Conservation (phyloP, 2,797 vertebrate species). For the Sebastes steindachneri region DNA sequence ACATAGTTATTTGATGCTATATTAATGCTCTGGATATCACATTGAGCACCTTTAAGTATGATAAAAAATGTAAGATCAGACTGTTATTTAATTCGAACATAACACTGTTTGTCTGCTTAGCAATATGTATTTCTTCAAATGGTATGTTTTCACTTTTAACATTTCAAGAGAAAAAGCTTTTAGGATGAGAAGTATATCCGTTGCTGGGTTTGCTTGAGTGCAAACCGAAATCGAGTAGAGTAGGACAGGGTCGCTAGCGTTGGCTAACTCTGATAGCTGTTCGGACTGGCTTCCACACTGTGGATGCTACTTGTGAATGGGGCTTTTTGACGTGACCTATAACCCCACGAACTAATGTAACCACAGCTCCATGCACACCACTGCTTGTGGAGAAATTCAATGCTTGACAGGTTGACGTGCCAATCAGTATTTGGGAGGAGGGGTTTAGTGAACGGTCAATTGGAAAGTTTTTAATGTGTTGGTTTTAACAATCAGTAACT, state of each 20-base stretch:
- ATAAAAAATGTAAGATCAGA: neutral
- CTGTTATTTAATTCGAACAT: neutral
- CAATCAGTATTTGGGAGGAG: neutral
- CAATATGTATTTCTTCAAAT: neutral
- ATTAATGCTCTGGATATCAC: no score
- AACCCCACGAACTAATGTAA: neutral
- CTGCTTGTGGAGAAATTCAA: neutral
- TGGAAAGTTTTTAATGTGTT: neutral
- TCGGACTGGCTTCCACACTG: neutral
- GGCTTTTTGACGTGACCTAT: neutral
- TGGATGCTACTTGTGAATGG: neutral
- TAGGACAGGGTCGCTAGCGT: neutral
- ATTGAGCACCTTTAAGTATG: no score
- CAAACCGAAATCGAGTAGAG: neutral
- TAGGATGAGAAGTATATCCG: neutral
- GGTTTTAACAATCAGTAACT: constrained; percentile 31
- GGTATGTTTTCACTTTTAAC: neutral
- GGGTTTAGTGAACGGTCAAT: neutral
- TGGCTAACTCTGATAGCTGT: neutral
- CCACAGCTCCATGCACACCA: neutral
- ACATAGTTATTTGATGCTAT: no score
- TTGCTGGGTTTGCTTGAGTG: neutral
- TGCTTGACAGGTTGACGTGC: neutral
- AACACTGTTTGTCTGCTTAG: neutral
- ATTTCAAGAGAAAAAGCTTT: neutral